Evolutionary conservation across 1,140 invertebrate species (phyloP).

Genomic region (Polyergus mexicanus): DNA sequence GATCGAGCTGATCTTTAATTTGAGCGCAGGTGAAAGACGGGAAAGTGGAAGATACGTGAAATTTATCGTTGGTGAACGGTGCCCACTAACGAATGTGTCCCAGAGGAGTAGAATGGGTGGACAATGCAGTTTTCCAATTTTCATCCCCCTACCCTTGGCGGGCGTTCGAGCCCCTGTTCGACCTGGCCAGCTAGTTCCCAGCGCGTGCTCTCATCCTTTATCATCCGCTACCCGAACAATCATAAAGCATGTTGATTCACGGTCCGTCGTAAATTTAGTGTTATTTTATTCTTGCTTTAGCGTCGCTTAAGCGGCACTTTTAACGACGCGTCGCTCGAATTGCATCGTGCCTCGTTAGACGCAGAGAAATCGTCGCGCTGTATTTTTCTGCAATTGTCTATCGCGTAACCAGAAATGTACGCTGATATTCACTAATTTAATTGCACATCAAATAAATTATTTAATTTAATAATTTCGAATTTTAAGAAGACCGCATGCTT

Average conservation of each 20-base stretch:
- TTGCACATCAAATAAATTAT: conserved; percentile 3
- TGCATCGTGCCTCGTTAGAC: conserved; percentile 40
- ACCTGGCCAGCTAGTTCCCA: conserved; percentile 57
- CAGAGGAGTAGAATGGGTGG: conserved; percentile 65
- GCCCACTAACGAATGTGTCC: conserved; percentile 76
- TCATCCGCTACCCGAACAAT: conserved; percentile 77
- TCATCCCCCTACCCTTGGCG: conserved; percentile 62
- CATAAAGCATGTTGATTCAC: conserved; percentile 82
- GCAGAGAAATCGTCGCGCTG: neutral
- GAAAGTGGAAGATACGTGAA: conserved; percentile 68
- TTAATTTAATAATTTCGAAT: conserved; percentile 10
- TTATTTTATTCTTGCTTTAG: conserved; percentile 75
- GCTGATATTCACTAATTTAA: conserved; percentile 9
- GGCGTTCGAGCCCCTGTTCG: conserved; percentile 34
- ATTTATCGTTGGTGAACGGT: conserved; percentile 75
- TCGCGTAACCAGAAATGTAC: neutral
- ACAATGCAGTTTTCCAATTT: conserved; percentile 82
- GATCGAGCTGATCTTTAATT: conserved; percentile 72
- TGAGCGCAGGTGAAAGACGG: conserved; percentile 61
- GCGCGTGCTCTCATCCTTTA: conserved; percentile 64
- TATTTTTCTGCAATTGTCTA: neutral
- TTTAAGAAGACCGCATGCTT: neutral
- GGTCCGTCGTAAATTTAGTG: conserved; percentile 74
- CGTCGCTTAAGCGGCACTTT: conserved; percentile 71
- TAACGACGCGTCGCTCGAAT: conserved; percentile 51